Evolutionary conservation across 1,140 invertebrate species (phyloP), one percentile per base, ranked within the genome.

Genomic region (Macrobrachium nipponense): DNA sequence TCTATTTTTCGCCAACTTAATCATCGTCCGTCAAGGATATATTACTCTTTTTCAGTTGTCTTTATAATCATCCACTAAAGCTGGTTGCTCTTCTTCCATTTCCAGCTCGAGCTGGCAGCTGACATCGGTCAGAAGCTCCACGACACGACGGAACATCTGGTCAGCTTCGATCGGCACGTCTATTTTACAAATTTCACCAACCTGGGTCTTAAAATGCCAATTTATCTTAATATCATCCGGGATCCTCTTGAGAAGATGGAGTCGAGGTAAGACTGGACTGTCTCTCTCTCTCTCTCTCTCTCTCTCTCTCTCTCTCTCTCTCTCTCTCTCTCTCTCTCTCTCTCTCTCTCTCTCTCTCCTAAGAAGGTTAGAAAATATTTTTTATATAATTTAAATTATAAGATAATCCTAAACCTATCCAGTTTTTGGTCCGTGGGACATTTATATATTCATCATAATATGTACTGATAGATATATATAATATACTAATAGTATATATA

Each of bases 181-280:
- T 93, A 93, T 89, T 95, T 95, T 89, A 90, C 94, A 7, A 94
- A 95, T 91, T 95, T 95, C 90, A 88, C 87, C 6, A 78, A 77
- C 72, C 88, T 84, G 80, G 90, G 78, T 87, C 70, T 89, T 43
- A 80, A 83, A 87, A 88, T 89, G 70, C 94, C 94, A 2, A 93
- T 93, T 58, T 95, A 93, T 90, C 93, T 95, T 75, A 95, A 94
- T 87, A 88, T 95, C 66, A 92, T 95, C 10, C 91, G 94, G 89
- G 93, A 95, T 90, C 95, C 94, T 11, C 90, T 93, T 14, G 90
- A 91, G 77, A 89, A 91, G 44, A 82, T 91, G 27, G 90, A 89
- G 0, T 91, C 91, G 4, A 89, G 89, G 68, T 84, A 58, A 82
- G 80, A 14, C 23, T 15, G 75, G 27, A 6, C 6, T 44, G 18